phyloP scores from a whole-genome alignment of 1,140 invertebrate genomes.

The Latrodectus geometricus region DNA sequence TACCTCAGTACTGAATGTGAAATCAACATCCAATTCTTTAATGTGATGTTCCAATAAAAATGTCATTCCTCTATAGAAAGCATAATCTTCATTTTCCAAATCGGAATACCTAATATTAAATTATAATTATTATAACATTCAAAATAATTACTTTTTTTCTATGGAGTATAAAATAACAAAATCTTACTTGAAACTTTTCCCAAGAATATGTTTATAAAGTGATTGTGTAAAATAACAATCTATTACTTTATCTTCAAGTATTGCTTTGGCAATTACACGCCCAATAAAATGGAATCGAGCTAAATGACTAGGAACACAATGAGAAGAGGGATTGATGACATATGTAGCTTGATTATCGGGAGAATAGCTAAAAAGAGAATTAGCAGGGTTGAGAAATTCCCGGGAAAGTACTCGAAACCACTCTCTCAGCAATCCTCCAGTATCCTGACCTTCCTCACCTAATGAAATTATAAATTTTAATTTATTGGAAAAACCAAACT shows the following conservation, averaged over 20 bases:
- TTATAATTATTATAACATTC: neutral
- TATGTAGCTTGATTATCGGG: conserved; percentile 95
- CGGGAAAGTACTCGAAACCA: conserved; percentile 96
- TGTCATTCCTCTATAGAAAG: conserved; percentile 91
- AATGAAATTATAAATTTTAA: conserved; percentile 63
- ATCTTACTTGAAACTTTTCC: conserved; percentile 83
- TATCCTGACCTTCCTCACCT: conserved; percentile 95
- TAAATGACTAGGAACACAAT: conserved; percentile 93
- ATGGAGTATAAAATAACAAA: no score
- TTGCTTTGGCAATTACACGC: conserved; percentile 92
- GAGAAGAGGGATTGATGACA: conserved; percentile 92
- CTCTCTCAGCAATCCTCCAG: conserved; percentile 88
- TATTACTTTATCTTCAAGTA: conserved; percentile 93
- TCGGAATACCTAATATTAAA: conserved; percentile 77
- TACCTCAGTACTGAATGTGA: conserved; percentile 90
- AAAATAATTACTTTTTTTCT: neutral
- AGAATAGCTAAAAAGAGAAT: conserved; percentile 93
- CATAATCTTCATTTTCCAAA: conserved; percentile 95
- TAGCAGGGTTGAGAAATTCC: conserved; percentile 96
- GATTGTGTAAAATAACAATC: conserved; percentile 96
- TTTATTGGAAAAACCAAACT: no score
- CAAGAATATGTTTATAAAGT: conserved; percentile 95
- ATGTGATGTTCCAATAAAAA: conserved; percentile 90
- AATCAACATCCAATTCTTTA: conserved; percentile 86
- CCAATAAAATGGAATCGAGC: conserved; percentile 96